Conservation (phyloP, 2,888 invertebrate genomes). For the Alviniconcha strummeri region DNA sequence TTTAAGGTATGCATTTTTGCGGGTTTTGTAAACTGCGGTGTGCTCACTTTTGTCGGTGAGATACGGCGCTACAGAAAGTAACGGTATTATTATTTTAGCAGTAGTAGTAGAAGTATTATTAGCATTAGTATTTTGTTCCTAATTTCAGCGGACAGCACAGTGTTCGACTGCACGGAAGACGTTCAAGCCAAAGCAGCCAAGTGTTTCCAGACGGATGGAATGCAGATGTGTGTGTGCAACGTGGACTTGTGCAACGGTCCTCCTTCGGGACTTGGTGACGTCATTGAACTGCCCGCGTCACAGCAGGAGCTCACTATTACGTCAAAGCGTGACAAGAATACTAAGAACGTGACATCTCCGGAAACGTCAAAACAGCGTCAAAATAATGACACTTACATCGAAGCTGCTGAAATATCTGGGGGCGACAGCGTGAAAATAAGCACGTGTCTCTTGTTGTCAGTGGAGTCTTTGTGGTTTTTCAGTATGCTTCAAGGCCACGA, state of each 20-base stretch:
- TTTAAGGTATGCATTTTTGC: too few relatives aligned
- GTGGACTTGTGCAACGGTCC: conserved; percentile 18
- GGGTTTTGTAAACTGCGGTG: too few relatives aligned
- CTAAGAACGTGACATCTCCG: not conserved
- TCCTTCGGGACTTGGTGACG: not conserved
- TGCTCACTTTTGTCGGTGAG: too few relatives aligned
- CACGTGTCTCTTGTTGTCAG: not conserved
- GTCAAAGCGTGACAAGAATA: not conserved
- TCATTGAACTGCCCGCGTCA: not conserved
- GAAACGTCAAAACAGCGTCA: conserved; percentile 14
- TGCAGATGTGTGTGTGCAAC: conserved; percentile 17
- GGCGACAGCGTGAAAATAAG: not conserved
- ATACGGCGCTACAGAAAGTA: too few relatives aligned
- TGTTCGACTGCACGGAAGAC: conserved; percentile 20
- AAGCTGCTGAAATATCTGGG: not conserved
- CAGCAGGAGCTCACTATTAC: not conserved
- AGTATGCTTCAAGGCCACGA: not conserved
- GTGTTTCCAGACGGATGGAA: conserved; percentile 6
- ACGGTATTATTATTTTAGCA: too few relatives aligned
- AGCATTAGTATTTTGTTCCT: too few relatives aligned
- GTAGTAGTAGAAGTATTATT: too few relatives aligned
- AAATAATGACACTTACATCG: not conserved
- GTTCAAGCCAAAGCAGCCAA: not conserved
- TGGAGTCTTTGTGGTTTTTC: not conserved
- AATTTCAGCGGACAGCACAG: conserved; percentile 10